Evolutionary conservation across 2,888 invertebrate species (phyloP), one percentile per base, ranked within the genome.

Genomic region (Laspeyria flexula): DNA sequence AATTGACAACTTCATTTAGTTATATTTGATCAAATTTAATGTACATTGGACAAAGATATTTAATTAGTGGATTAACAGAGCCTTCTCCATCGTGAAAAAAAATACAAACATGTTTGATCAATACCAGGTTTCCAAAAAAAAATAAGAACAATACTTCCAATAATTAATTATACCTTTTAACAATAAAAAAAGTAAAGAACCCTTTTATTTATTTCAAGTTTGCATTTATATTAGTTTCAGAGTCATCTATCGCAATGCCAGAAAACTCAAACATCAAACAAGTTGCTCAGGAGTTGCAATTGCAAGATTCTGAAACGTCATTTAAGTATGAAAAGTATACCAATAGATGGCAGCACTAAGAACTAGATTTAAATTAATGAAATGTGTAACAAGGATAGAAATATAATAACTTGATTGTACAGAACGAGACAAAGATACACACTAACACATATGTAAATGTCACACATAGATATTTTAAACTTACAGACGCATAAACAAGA

Each of bases 401-500:
- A 43, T 38, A 74, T 69, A 34, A 35, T 29, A 44, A 29, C 18
- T 23, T 5, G 3, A 16, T 23, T 25, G 10, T 60, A 38, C 29
- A 71, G 71, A 81, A 55, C 50, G 81, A 78, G 80, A 75, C 18
- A 50, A 55, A 65, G n/a, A 58, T 53, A 77, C 43, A 49, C 61
- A 83, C 83, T 52, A 73, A 82, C 82, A 75, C 65, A 50, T 15
- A 49, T 18, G 44, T 42, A 78, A 55, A 68, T 77, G 1, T 33
- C 46, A 64, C 56, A 90, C 90, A 86, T 61, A 57, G 59, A 77
- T 55, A 73, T 60, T 66, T 77, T 78, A 73, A 79, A 79, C 77
- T n/a, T 81, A 80, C 81, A 79, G 79, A 80, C 83, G 81, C 81
- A 79, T 83, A 83, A 80, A 90, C 89, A 90, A 86, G 90, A 88